These are phyloP conservation scores for Recurvirostra avosetta DNA, from an alignment of 2,113 vertebrate genomes.

Conservation along the genomic window DNA sequence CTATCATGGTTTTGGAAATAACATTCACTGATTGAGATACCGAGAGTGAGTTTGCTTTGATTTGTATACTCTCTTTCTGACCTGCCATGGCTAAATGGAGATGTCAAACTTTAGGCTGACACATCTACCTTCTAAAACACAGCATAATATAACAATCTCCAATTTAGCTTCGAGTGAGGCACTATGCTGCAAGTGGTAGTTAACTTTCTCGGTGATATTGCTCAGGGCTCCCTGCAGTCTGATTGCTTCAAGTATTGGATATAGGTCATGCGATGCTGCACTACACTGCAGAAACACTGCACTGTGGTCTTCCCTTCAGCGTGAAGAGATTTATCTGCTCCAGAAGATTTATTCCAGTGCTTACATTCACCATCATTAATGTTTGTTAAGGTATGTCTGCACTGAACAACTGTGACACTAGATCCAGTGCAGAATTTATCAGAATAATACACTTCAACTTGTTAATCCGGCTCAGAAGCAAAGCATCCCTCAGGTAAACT, in stretches of 20 bases:
- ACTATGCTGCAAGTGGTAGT: background rate
- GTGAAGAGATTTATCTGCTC: background rate
- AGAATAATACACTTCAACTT: background rate
- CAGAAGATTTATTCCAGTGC: background rate
- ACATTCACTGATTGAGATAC: background rate
- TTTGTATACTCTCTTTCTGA: background rate
- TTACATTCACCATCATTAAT: background rate
- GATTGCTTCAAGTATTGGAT: background rate
- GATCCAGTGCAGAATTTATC: background rate
- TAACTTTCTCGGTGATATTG: background rate
- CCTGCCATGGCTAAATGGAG: background rate
- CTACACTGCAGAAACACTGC: background rate
- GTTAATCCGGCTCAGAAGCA: background rate
- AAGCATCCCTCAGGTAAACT: background rate
- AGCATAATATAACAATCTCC: background rate
- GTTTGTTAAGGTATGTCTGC: background rate
- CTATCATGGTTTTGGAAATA: background rate
- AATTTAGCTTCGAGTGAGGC: background rate
- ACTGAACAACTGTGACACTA: background rate
- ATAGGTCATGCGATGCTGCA: fast-evolving
- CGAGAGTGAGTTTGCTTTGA: background rate
- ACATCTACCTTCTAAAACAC: background rate
- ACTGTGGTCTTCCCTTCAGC: background rate
- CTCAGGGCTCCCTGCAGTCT: background rate
- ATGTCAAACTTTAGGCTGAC: background rate